Base-by-base conservation (phyloP, 2,888 invertebrate species). In the Eupithecia subumbrata region DNA sequence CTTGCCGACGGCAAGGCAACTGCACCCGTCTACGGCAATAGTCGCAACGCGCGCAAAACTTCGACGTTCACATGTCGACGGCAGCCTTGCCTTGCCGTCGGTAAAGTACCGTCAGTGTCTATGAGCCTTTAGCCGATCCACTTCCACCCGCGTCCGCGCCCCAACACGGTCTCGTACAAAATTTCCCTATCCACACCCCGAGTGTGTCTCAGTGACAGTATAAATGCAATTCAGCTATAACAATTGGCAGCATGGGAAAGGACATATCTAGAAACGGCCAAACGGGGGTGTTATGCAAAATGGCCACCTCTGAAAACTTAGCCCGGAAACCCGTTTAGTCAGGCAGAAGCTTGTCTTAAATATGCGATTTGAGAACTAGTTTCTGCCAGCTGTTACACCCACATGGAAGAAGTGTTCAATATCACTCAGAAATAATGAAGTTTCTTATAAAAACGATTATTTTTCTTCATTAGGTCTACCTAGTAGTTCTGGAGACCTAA, bases 231-330 rank as follows among this genome's bases (percentile, higher is more conserved):
- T 74, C 64, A 63, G 69, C 64, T 16, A 68, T 64, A 37, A 52
- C 69, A 14, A 69, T 68, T 75, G 75, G 69, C 43, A 66, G 56
- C 72, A 56, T 8, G 70, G 69, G 72, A 69, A n/a, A 37, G 30
- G 73, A 75, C 25, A 25, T 14, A 60, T 14, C 9, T 78, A 74
- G 78, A 81, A 84, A 84, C 84, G 82, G 81, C 83, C 80, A 78
- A 73, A 78, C 43, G 69, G 48, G 77, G 74, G 72, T 72, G 73
- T 83, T 83, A 85, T 86, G 83, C 83, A 85, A 85, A 84, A 83
- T 84, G 78, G 18, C 72, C 80, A 80, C 77, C 76, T 80, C 37
- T 63, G 48, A 12, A 60, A 48, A 69, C n/a, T 64, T 69, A 75
- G 69, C 14, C 69, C n/a, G n/a, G 25, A 34, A 69, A 30, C 22